Base-by-base conservation (phyloP, 2,113 vertebrate species). In the Pyrgilauda ruficollis region DNA sequence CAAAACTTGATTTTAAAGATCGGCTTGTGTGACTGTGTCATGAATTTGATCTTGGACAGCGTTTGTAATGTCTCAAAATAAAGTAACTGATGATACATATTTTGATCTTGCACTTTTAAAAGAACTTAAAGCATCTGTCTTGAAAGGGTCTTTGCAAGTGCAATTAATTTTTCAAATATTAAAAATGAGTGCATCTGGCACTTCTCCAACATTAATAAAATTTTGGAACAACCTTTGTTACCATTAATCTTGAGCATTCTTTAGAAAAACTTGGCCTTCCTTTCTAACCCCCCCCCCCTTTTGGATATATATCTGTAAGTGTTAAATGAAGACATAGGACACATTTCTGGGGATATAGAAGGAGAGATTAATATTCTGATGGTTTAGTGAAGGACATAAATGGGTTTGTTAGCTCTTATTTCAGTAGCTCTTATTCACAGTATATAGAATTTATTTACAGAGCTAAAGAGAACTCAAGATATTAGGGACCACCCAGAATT, bases 81-180 rank as follows among this genome's bases (percentile, higher is more conserved):
- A 70, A 84, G 35, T 59, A 86, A 90, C 43, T 84, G 79, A 61
- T 37, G 22, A 80, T 78, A 67, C 23, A 13, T 69, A 68, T 93
- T 93, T 96, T 92, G 79, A 77, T 87, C 73, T 94, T 63, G 21
- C 16, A 47, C 76, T 89, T 90, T 90, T n/a, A 62, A 84, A 95
- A 91, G 63, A 20, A 93, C 73, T 61, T 49, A 49, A 84, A 96
- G 49, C 66, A 94, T 95, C 68, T 88, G 30, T 87, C 89, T 91
- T 90, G 69, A 90, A 95, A 92, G 21, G 27, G 33, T 84, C 62
- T 87, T 93, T 84, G 33, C 73, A 89, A 92, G 41, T 69, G 53
- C n/a, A 84, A 95, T 73, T 84, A 82, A 52, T 87, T 89, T 95
- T 95, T 89, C 53, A 82, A 79, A 59, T 87, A 92, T 59, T 93